Evolutionary conservation across 2,888 invertebrate species (phyloP), one percentile per base, ranked within the genome.

Genomic region (Alloscopus bannaensis): DNA sequence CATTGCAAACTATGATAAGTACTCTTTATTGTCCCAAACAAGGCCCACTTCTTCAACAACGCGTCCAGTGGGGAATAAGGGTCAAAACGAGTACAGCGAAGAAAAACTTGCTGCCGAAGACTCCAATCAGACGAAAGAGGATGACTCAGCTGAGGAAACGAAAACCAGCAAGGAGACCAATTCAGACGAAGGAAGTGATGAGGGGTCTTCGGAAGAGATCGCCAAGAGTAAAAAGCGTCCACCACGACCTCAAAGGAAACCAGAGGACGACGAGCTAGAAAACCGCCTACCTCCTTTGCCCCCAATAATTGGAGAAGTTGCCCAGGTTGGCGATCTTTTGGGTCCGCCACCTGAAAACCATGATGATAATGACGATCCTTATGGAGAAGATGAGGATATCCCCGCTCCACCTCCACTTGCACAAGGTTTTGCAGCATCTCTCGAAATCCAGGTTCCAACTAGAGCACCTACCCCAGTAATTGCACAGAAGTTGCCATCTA

Each of bases 221-320:
- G 29, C 26, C 11, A 50, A 78, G 29, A 62, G 31, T 8, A 55
- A 81, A 45, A 80, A 47, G 11, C n/a, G 59, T 13, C 22, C 18
- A 18, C 24, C 31, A 24, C 68, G 62, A 31, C 50, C 68, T 11
- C 66, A 29, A 0, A 65, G 66, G 20, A 65, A 55, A 16, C 65
- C 72, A 1, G 82, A 82, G 42, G 80, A 82, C 70, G 80, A 82
- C 24, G 76, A 76, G 36, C 31, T 66, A 16, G 80, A 80, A 0
- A 3, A 72, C 20, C 59, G 31, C 18, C 16, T 60, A 26, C 28
- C 59, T 16, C 62, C 64, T 36, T 47, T 50, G 18, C 76, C 76
- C 20, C 52, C 40, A 16, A 28, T 76, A 11, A 20, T 76, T 22
- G 66, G 68, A n/a, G 24, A 11, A 24, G 47, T 31, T 18, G 42